Base-by-base conservation (phyloP, 2,888 invertebrate genomes). In the Piscicola geometra region DNA sequence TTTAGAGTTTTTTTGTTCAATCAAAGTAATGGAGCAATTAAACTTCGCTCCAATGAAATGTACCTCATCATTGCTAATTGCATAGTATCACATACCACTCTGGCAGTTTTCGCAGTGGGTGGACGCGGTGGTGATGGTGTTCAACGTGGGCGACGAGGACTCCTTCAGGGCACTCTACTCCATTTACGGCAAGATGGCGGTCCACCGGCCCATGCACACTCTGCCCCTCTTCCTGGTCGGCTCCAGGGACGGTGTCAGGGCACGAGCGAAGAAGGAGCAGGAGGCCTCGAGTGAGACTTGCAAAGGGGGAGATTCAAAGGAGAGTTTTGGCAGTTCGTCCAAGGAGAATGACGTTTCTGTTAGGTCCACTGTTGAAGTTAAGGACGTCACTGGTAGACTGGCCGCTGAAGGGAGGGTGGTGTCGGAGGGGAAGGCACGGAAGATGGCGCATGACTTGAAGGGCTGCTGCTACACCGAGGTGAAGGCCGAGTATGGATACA, bases 401-500 rank as follows among this genome's bases (percentile, higher is more conserved):
- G n/a, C n/a, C n/a, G 95, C 93, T 87, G 96, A 96, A 88, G 91
- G 91, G 86, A 94, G 98, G 82, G 92, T 95, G 79, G 94, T 98
- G 83, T 94, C 94, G 86, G 97, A 98, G 86, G 90, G 92, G 78
- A 89, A 95, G 81, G 97, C 95, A 80, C 89, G 94, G 83, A 95
- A 95, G 88, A 87, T 97, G 86, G 94, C 96, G 79, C 91, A 90
- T 84, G 96, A 96, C 87, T 89, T 97, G 85, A 92, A 93, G 87
- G 90, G 93, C 85, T 96, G 96, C 88, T 92, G 93, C 76, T 96
- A 98, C 89, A 96, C 95, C 86, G 98, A 98, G 88, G 97, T 97
- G 71, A 96, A 96, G 86, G 95, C 97, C 83, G 94, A 96, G 81
- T 96, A 96, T 86, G 97, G 97, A 80, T 89, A 95, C 81, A 97